phyloP scores from a whole-genome alignment of 2,797 vertebrate species.

The Falco biarmicus region DNA sequence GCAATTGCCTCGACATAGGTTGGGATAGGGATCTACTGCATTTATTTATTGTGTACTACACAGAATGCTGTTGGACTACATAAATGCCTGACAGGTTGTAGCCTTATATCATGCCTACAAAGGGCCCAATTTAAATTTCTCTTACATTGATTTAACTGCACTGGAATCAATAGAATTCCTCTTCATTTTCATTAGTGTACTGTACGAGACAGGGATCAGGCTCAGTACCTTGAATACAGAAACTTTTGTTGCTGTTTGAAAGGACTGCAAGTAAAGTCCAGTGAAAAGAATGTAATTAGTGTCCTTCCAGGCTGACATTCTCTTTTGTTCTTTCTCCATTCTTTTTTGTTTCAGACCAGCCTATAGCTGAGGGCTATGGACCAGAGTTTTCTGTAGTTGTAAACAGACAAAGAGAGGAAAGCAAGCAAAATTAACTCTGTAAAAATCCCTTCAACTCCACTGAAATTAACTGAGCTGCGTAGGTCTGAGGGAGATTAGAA shows the following conservation, averaged over 20 bases:
- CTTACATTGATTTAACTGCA: background rate
- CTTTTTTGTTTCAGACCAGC: background rate
- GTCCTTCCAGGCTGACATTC: conserved; percentile 11
- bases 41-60: background rate
- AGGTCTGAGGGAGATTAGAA: background rate
- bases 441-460: background rate
- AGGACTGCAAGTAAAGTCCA: background rate
- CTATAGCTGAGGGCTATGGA: background rate
- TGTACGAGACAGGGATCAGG: background rate
- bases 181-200: conserved; percentile 16
- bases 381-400: background rate
- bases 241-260: background rate
- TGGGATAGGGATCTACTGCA: background rate
- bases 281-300: conserved; percentile 54
- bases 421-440: background rate
- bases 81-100: background rate
- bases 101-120: background rate
- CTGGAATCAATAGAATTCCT: conserved; percentile 23
- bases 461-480: background rate
- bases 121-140: conserved; percentile 35
- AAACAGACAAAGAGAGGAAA: background rate
- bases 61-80: background rate
- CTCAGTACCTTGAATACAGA: conserved; percentile 5
- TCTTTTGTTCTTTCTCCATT: background rate
- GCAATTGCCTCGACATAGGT: background rate